These are phyloP conservation scores for Phyllostomus hastatus DNA, from an alignment of 2,113 vertebrate species.

Conservation along the genomic window DNA sequence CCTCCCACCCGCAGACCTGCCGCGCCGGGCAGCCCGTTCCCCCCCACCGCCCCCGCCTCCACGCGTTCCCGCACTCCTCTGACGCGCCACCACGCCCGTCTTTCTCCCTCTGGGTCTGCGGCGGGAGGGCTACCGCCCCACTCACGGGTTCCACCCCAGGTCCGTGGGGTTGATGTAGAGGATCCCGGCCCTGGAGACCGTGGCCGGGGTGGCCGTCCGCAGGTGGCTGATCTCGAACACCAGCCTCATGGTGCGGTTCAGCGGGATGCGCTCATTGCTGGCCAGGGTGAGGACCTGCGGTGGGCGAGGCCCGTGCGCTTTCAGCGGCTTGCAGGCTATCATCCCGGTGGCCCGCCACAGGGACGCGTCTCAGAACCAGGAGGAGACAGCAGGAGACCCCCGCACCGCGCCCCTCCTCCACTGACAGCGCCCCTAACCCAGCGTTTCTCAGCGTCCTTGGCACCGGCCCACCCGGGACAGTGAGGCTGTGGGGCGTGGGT, in stretches of 20 bases:
- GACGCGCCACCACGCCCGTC: rapidly evolving
- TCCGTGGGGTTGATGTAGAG: conserved; percentile 85
- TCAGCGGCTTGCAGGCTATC: rapidly evolving
- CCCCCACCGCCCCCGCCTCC: no score
- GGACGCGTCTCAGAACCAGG: rapidly evolving
- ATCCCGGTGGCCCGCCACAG: rapidly evolving
- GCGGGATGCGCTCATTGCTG: conserved; percentile 85
- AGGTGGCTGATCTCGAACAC: conserved; percentile 87
- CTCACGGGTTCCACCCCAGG: conserved; percentile 87
- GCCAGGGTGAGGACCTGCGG: conserved; percentile 85
- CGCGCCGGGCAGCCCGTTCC: background rate
- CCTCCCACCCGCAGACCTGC: background rate
- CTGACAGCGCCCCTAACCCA: rapidly evolving
- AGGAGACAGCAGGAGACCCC: background rate
- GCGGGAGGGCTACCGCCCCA: rapidly evolving
- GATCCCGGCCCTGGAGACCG: conserved; percentile 85
- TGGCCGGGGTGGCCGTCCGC: conserved; percentile 83
- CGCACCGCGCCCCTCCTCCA: rapidly evolving
- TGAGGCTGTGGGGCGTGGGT: background rate
- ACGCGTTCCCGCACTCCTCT: rapidly evolving
- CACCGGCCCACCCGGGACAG: rapidly evolving
- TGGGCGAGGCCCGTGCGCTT: background rate
- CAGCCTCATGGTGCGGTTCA: conserved; percentile 85
- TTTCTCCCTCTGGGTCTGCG: background rate
- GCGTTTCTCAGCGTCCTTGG: rapidly evolving